A percentile compares a stretch with the other conserved stretches of the same genome.
Evolutionary conservation across 1,140 invertebrate genomes (phyloP).

Genomic region (Sarcophaga bullata): DNA sequence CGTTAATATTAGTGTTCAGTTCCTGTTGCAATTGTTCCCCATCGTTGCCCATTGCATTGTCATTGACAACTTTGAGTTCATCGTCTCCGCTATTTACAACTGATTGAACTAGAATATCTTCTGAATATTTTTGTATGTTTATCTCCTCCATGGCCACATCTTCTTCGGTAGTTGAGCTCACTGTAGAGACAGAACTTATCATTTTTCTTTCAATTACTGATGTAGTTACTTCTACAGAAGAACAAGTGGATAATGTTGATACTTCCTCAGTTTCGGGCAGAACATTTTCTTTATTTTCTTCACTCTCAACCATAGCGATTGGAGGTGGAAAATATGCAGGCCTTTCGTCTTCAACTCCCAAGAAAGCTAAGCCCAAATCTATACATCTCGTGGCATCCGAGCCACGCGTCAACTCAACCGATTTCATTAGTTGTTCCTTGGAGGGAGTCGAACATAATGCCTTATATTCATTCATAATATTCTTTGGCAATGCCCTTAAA

Average conservation of each 20-base stretch:
- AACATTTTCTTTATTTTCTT: slow-evolving; percentile 55
- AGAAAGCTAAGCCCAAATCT: slow-evolving; percentile 41
- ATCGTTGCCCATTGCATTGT: too few species aligned
- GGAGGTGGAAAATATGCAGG: slow-evolving; percentile 19
- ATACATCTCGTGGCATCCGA: slow-evolving; percentile 23
- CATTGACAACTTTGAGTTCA: neutral
- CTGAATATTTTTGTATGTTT: neutral
- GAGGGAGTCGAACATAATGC: slow-evolving; percentile 57
- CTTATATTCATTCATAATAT: slow-evolving; percentile 54
- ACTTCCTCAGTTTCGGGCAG: slow-evolving; percentile 44
- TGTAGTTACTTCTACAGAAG: slow-evolving; percentile 26
- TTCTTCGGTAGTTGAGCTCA: neutral
- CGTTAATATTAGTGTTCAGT: too few species aligned
- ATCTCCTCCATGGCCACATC: neutral
- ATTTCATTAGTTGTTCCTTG: slow-evolving; percentile 47
- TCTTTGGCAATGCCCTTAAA: slow-evolving; percentile 54
- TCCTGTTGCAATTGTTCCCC: too few species aligned
- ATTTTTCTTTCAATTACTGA: slow-evolving; percentile 17
- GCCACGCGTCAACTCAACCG: slow-evolving; percentile 36
- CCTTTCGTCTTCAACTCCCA: slow-evolving; percentile 35
- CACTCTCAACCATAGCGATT: neutral
- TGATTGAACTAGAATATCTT: neutral
- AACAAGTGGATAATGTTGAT: slow-evolving; percentile 12
- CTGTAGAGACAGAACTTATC: neutral
- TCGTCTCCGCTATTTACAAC: neutral